Percentiles rank a stretch among this genome's conserved stretches.
Evolutionary conservation across 2,888 invertebrate species (phyloP).

Genomic region (Drosophila melanosoma): DNA sequence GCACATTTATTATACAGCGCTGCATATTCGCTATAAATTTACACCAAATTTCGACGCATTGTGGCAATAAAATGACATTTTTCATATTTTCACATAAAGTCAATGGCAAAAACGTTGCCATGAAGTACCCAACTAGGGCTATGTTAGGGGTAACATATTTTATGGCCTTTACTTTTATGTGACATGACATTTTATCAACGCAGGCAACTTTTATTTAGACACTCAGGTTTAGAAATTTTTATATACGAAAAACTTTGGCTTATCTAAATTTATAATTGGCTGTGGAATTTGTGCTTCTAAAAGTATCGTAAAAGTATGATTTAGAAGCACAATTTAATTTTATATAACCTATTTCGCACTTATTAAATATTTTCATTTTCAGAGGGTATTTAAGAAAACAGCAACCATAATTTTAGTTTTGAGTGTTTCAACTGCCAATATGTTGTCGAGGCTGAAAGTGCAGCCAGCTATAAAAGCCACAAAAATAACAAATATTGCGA

Average conservation of each 20-base stretch:
- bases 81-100: slow-evolving; percentile 80
- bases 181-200: slow-evolving; percentile 67
- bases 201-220: slow-evolving; percentile 66
- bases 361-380: neutral
- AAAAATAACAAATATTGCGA: slow-evolving; percentile 22
- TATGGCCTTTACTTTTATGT: slow-evolving; percentile 58
- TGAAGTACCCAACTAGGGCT: slow-evolving; percentile 15
- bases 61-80: slow-evolving; percentile 78
- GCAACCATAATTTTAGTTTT: slow-evolving; percentile 23
- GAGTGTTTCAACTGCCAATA: slow-evolving; percentile 55
- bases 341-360: neutral
- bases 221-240: slow-evolving; percentile 30
- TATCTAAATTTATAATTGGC: neutral
- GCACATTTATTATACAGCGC: slow-evolving; percentile 72
- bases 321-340: neutral
- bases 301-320: neutral
- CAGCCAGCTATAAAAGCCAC: slow-evolving; percentile 40
- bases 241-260: neutral
- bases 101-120: slow-evolving; percentile 48
- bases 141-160: slow-evolving; percentile 45
- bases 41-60: slow-evolving; percentile 77
- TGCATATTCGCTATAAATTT: slow-evolving; percentile 76
- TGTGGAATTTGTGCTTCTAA: neutral
- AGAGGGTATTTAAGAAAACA: neutral
- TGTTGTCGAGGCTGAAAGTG: slow-evolving; percentile 44